Conservation (phyloP, 2,888 invertebrate species). For the Sphecodes monilicornis region DNA sequence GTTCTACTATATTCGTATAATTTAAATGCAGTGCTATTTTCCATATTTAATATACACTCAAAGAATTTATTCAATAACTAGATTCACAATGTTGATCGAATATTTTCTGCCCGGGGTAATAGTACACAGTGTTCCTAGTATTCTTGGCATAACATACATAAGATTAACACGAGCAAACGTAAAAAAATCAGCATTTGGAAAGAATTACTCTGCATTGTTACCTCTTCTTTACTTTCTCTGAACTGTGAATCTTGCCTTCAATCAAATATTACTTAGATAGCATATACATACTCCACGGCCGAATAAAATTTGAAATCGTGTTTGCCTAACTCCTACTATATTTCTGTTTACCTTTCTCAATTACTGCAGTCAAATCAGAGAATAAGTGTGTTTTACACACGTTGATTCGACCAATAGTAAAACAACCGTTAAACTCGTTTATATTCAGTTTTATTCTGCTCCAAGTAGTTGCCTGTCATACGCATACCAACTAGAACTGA, state of each 20-base stretch:
- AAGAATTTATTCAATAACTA: too few relatives aligned
- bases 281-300: not conserved
- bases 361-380: not conserved
- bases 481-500: not conserved
- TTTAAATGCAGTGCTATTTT: too few relatives aligned
- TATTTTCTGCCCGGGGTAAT: too few relatives aligned
- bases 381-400: not conserved
- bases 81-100: too few relatives aligned
- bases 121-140: too few relatives aligned
- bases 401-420: not conserved
- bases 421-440: slow-evolving; percentile 6
- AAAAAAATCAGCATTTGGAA: not conserved
- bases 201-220: not conserved
- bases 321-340: not conserved
- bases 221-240: not conserved
- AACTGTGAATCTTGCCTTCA: not conserved
- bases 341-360: not conserved
- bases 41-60: too few relatives aligned
- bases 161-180: too few relatives aligned
- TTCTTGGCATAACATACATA: too few relatives aligned
- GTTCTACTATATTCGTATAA: too few relatives aligned
- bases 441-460: slow-evolving; percentile 6
- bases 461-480: not conserved
- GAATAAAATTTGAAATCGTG: not conserved
- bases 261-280: not conserved